Base-by-base conservation (phyloP, 2,113 vertebrate species). In the Cyanistes caeruleus region DNA sequence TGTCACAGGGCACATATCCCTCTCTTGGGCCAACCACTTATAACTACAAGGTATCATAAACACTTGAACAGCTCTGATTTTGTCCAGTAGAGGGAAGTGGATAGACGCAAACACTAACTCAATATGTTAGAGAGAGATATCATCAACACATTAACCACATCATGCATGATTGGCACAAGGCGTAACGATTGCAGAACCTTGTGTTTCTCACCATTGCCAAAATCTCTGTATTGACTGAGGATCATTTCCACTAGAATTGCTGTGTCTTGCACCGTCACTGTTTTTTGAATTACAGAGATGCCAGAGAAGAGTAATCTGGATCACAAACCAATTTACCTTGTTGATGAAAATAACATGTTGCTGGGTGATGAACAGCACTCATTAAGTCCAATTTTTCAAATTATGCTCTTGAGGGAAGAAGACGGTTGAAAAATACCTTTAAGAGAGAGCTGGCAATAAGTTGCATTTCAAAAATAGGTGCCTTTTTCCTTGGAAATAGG, bases 31-130 rank as follows among this genome's bases (percentile, higher is more conserved):
- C 95, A 94, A 86, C 95, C 92, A 94, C 94, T 95, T 96, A 90
- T 25, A 85, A 85, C 0, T 48, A 94, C 91, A 95, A 92, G 93
- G 63, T 96, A 90, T 91, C 95, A 92, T 93, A 94, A 96, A 93
- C 94, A 93, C 82, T 94, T 90, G 87, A 95, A 94, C 95, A 96
- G 90, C 95, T 95, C 95, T 96, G 92, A 93, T 92, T 97, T 96
- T 93, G 92, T 96, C 95, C 96, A 97, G 93, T 93, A 97, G 96
- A 96, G 95, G 96, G 92, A 96, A 96, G 95, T 82, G 95, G 51
- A 94, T 92, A 96, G 96, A 97, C 92, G 25, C 92, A 97, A 94
- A 90, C 93, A 86, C 87, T 80, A 49, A 94, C 91, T 91, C 84
- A 94, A 91, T 93, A 79, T 80, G 87, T 93, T 91, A 69, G 82